Percentiles rank a stretch among this genome's conserved stretches.
Evolutionary conservation across 2,113 vertebrate genomes (phyloP).

Genomic region (Amblyopsis rosae): DNA sequence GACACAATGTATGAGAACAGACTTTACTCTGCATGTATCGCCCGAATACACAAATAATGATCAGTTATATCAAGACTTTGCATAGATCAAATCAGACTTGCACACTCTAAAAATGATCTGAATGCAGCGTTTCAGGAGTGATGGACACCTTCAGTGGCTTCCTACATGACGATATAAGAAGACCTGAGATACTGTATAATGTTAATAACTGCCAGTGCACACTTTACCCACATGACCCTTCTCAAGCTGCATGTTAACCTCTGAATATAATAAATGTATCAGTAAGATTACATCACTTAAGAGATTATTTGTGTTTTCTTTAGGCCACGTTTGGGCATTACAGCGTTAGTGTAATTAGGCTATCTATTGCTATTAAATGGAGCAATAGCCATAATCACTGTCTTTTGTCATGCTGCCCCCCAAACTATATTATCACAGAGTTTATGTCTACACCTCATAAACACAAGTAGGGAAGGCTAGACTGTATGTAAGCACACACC

Average conservation of each 20-base stretch:
- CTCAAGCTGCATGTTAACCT: neutral
- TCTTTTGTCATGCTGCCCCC: constrained; percentile 3
- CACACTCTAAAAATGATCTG: neutral
- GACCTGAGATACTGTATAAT: too few relatives aligned
- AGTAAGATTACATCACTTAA: neutral
- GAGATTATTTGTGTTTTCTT: neutral
- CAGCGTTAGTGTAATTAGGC: neutral
- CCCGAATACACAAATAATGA: neutral
- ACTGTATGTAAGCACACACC: constrained; percentile 40
- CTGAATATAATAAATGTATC: neutral
- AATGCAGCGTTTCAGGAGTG: neutral
- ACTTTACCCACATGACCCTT: too few relatives aligned
- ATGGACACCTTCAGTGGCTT: neutral
- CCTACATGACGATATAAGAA: neutral
- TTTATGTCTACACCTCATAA: constrained; percentile 3
- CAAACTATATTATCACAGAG: constrained; percentile 29
- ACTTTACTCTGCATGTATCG: neutral
- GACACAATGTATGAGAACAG: neutral
- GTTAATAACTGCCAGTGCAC: too few relatives aligned
- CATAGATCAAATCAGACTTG: neutral
- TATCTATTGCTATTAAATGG: neutral
- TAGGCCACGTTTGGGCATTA: neutral
- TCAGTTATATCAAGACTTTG: neutral
- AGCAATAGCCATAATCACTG: neutral
- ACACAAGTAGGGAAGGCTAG: constrained; percentile 36